A percentile compares a stretch with the other conserved stretches of the same genome.
Conservation (phyloP, 1,140 invertebrate genomes). For the Panagrolaimus sp. region DNA sequence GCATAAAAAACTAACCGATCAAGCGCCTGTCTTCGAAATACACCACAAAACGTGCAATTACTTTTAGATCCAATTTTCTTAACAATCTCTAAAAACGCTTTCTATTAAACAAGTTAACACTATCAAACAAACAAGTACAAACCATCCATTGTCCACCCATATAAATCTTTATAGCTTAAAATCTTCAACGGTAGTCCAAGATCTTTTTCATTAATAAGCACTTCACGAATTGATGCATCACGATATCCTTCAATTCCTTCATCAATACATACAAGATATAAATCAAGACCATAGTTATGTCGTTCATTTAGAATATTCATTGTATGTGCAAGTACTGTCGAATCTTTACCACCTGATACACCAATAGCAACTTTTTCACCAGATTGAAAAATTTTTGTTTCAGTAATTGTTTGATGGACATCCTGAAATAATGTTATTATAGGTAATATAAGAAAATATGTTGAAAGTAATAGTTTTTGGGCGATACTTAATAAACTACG, state of each 20-base stretch:
- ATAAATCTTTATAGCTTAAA: slow-evolving; percentile 92
- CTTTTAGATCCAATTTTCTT: slow-evolving; percentile 87
- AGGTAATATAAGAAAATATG: too few species aligned
- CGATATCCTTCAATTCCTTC: slow-evolving; percentile 95
- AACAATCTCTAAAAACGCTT: too few species aligned
- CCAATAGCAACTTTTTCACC: slow-evolving; percentile 87
- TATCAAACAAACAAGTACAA: too few species aligned
- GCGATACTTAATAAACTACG: too few species aligned
- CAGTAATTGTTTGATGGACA: slow-evolving; percentile 84
- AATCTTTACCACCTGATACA: slow-evolving; percentile 97
- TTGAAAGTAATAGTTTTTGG: too few species aligned
- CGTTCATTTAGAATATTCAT: slow-evolving; percentile 84
- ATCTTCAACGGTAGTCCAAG: slow-evolving; percentile 90
- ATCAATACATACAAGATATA: slow-evolving; percentile 90
- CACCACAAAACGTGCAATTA: slow-evolving; percentile 70
- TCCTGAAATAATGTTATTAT: slow-evolving; percentile 76
- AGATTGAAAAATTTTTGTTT: slow-evolving; percentile 74
- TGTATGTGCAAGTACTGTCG: slow-evolving; percentile 81
- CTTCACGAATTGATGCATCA: slow-evolving; percentile 85
- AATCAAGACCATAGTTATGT: slow-evolving; percentile 81
- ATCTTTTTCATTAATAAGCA: slow-evolving; percentile 71
- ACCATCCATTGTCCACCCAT: slow-evolving; percentile 99
- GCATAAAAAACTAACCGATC: slow-evolving; percentile 67
- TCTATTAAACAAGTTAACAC: too few species aligned
- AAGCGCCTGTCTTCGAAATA: slow-evolving; percentile 68